Percentiles rank a stretch among this genome's conserved stretches.
phyloP scores from a whole-genome alignment of 1,140 invertebrate genomes.

The Idris sp. region DNA sequence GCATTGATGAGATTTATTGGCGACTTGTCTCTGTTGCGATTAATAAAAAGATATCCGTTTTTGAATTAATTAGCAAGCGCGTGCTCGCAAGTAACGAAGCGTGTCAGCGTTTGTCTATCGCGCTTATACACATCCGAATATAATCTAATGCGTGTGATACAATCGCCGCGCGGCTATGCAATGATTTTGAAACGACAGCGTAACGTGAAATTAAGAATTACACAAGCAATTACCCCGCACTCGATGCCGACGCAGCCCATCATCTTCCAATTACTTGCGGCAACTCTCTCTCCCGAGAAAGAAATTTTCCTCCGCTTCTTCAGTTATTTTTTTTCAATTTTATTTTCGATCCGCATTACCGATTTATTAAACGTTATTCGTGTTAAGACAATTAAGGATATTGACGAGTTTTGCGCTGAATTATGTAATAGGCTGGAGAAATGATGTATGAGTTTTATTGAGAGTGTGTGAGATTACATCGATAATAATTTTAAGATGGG shows the following conservation, averaged over 20 bases:
- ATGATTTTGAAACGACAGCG: constrained; percentile 72
- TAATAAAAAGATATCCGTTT: constrained; percentile 25
- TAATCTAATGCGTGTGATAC: constrained; percentile 66
- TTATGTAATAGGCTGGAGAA: constrained; percentile 7
- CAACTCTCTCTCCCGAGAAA: constrained; percentile 60
- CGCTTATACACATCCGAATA: constrained; percentile 59
- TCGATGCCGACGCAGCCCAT: constrained; percentile 73
- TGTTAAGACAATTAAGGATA: constrained; percentile 12
- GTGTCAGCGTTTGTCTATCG: constrained; percentile 70
- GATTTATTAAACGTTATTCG: constrained; percentile 32
- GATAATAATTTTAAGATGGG: too few relatives aligned
- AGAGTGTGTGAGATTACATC: not conserved
- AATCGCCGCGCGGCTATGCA: constrained; percentile 55
- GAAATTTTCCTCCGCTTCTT: constrained; percentile 25
- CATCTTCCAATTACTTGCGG: constrained; percentile 76
- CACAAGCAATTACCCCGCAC: constrained; percentile 75
- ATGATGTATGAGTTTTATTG: not conserved
- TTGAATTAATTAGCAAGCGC: constrained; percentile 69
- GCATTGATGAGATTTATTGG: constrained; percentile 32
- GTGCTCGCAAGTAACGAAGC: constrained; percentile 67
- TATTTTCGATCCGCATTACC: constrained; percentile 3
- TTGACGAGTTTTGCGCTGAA: constrained; percentile 4
- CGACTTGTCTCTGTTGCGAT: constrained; percentile 8
- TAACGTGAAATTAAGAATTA: constrained; percentile 78
- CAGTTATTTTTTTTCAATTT: constrained; percentile 1